Percentiles rank a stretch among this genome's conserved stretches.
phyloP scores from a whole-genome alignment of 2,113 vertebrate species.

The Paralichthys olivaceus region DNA sequence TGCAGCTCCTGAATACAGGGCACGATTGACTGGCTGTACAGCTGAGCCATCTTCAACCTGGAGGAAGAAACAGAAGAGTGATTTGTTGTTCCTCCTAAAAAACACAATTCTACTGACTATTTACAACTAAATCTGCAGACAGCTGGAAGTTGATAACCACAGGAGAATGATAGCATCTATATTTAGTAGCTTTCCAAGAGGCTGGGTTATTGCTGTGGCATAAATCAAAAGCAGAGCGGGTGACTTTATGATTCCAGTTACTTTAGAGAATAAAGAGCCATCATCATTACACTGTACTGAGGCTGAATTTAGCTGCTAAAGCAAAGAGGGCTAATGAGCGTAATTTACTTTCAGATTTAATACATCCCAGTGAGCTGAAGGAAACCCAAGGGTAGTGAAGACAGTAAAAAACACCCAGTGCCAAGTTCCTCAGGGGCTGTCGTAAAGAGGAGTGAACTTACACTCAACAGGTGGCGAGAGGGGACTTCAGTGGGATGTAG shows the following conservation, averaged over 20 bases:
- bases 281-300: background rate
- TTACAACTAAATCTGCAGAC: background rate
- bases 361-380: background rate
- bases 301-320: conserved; percentile 8
- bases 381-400: background rate
- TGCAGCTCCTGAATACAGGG: conserved; percentile 76
- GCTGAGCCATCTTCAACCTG: conserved; percentile 74
- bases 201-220: background rate
- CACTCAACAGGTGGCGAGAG: background rate
- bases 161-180: background rate
- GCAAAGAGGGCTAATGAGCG: background rate
- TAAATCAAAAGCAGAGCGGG: background rate
- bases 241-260: background rate
- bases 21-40: conserved; percentile 61
- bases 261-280: background rate
- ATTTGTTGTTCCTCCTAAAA: background rate
- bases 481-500: conserved; percentile 8
- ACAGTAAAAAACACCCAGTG: background rate
- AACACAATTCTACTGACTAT: background rate
- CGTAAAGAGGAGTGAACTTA: conserved; percentile 15
- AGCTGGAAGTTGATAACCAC: background rate
- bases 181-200: background rate
- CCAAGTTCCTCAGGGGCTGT: background rate
- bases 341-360: background rate
- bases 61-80: background rate